Evolutionary conservation across 2,797 vertebrate genomes (phyloP).

Genomic region (Ctenopoma kingsleyae): DNA sequence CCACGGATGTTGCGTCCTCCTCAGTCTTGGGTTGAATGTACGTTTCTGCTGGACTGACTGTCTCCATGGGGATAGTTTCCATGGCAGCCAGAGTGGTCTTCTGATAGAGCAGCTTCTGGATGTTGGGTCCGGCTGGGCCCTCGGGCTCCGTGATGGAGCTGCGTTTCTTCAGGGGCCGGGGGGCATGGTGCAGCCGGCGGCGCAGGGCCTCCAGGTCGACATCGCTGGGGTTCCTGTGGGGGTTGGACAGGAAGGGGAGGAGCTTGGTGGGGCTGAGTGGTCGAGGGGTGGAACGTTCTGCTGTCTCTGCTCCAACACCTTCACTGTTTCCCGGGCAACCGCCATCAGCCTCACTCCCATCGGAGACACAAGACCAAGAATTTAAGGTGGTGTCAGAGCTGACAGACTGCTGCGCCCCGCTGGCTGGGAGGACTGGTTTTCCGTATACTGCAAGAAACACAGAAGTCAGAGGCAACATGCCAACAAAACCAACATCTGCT

Average conservation of each 20-base stretch:
- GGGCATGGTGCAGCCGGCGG: conserved; percentile 91
- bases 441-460: conserved; percentile 87
- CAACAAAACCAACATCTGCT: not conserved
- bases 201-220: conserved; percentile 91
- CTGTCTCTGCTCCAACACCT: conserved; percentile 5
- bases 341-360: conserved; percentile 72
- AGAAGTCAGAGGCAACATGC: not conserved
- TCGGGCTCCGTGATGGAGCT: conserved; percentile 96
- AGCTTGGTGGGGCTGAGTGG: conserved; percentile 97
- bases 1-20: conserved; percentile 18
- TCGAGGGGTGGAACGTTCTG: conserved; percentile 81
- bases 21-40: conserved; percentile 42
- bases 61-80: conserved; percentile 86
- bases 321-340: conserved; percentile 9
- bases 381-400: conserved; percentile 53
- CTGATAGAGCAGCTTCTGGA: conserved; percentile 96
- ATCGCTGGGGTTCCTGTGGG: conserved; percentile 91
- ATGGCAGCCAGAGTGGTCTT: conserved; percentile 95
- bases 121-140: conserved; percentile 91
- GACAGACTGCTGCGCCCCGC: conserved; percentile 65
- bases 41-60: conserved; percentile 9
- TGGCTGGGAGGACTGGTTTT: conserved; percentile 88
- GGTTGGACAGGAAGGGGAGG: conserved; percentile 89
- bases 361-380: conserved; percentile 68
- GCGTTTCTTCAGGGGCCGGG: conserved; percentile 94